phyloP scores from a whole-genome alignment of 2,113 vertebrate species.

The Marmota monax region DNA sequence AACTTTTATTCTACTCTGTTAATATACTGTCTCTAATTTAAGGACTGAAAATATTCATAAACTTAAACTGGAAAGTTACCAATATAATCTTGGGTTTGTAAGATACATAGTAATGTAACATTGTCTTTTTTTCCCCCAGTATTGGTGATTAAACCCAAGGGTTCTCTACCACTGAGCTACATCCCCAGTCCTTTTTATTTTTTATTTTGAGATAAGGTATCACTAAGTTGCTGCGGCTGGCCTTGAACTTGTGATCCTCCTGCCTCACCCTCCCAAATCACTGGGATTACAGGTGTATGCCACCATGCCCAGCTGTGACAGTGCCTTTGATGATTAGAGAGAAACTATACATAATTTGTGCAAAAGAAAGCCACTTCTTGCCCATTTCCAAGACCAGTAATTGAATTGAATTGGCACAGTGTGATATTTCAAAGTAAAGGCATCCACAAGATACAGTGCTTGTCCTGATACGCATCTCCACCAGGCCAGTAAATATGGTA shows the following conservation, averaged over 20 bases:
- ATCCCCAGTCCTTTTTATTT: too few relatives aligned
- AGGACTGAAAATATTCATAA: background rate
- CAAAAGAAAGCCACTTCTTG: background rate
- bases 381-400: background rate
- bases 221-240: too few relatives aligned
- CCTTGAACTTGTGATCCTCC: too few relatives aligned
- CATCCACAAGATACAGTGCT: background rate
- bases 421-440: background rate
- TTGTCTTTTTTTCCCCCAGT: too few relatives aligned
- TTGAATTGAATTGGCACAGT: background rate
- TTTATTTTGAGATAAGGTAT: too few relatives aligned
- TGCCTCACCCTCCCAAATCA: too few relatives aligned
- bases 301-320: background rate
- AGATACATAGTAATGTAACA: background rate
- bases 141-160: too few relatives aligned
- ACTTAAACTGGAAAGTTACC: background rate
- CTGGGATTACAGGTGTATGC: too few relatives aligned
- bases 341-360: background rate
- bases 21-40: background rate
- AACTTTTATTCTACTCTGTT: background rate
- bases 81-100: background rate
- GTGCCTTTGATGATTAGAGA: background rate
- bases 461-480: background rate
- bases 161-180: too few relatives aligned
- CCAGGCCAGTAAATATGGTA: background rate